Percentiles rank a stretch among this genome's conserved stretches.
phyloP scores from a whole-genome alignment of 2,888 invertebrate genomes.

The Drosophila limbata region DNA sequence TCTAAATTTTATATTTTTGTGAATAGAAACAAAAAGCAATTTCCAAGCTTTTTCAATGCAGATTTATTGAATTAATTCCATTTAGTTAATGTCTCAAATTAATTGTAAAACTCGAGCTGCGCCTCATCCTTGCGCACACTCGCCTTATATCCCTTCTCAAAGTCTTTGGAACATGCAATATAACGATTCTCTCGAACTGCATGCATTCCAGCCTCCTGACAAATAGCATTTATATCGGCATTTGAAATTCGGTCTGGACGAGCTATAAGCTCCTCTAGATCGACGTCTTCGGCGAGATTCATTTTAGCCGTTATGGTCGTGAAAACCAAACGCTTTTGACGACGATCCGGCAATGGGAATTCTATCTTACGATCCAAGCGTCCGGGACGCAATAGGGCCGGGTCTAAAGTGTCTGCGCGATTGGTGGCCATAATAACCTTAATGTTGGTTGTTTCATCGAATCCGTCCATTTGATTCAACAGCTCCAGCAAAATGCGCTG shows the following conservation, averaged over 20 bases:
- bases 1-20: no score
- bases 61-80: background rate
- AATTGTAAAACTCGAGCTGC: conserved; percentile 99
- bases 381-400: conserved; percentile 90
- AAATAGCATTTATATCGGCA: conserved; percentile 99
- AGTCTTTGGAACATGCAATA: conserved; percentile 99
- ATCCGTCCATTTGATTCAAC: conserved; percentile 99
- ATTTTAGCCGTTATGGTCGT: conserved; percentile 98
- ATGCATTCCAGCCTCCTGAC: conserved; percentile 99
- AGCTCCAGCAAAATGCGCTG: conserved; percentile 98
- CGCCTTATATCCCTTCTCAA: conserved; percentile 99
- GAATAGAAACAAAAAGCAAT: background rate
- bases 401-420: conserved; percentile 98
- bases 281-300: conserved; percentile 99
- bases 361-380: conserved; percentile 99
- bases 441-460: conserved; percentile 99
- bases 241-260: conserved; percentile 99
- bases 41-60: background rate
- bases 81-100: conserved; percentile 79
- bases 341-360: conserved; percentile 95
- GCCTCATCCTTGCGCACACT: conserved; percentile 98
- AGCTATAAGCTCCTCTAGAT: conserved; percentile 99
- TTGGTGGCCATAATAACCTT: conserved; percentile 99
- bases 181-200: conserved; percentile 99
- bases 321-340: conserved; percentile 98